A percentile compares a stretch with the other conserved stretches of the same genome.
Evolutionary conservation across 2,888 invertebrate species (phyloP).

Genomic region (Acrobasis suavella): DNA sequence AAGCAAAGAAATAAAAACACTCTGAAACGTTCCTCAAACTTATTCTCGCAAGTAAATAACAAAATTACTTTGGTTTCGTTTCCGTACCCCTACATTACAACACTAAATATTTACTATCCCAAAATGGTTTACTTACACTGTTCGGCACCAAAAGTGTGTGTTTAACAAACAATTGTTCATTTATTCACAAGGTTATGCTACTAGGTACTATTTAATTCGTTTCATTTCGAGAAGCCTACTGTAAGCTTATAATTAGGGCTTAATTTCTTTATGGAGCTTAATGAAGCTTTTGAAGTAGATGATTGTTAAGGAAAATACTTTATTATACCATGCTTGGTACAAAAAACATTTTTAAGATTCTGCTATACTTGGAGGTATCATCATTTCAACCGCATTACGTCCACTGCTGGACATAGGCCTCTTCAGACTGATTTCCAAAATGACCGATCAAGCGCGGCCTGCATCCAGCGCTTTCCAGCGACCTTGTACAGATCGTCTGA

Average conservation of each 20-base stretch:
- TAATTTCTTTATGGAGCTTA: no score
- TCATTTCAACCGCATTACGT: no score
- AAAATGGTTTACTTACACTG: not conserved
- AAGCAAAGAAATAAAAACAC: not conserved
- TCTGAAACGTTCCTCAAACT: not conserved
- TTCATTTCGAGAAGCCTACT: no score
- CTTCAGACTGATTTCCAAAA: no score
- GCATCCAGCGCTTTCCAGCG: no score
- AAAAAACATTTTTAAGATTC: not conserved
- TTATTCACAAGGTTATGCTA: not conserved
- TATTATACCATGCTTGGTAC: not conserved
- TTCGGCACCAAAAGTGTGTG: not conserved
- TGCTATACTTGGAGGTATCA: no score
- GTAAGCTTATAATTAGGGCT: no score
- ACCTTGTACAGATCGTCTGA: no score
- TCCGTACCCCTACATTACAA: not conserved
- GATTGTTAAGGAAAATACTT: not conserved
- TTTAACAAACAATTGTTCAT: not conserved
- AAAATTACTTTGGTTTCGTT: not conserved
- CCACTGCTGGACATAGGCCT: no score
- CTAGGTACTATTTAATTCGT: no score
- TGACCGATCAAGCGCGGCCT: no score
- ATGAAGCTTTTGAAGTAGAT: not conserved
- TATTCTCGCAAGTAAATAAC: not conserved
- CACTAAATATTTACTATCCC: constrained; percentile 2